Evolutionary conservation across 2,113 vertebrate species (phyloP).

Genomic region (Apus apus): DNA sequence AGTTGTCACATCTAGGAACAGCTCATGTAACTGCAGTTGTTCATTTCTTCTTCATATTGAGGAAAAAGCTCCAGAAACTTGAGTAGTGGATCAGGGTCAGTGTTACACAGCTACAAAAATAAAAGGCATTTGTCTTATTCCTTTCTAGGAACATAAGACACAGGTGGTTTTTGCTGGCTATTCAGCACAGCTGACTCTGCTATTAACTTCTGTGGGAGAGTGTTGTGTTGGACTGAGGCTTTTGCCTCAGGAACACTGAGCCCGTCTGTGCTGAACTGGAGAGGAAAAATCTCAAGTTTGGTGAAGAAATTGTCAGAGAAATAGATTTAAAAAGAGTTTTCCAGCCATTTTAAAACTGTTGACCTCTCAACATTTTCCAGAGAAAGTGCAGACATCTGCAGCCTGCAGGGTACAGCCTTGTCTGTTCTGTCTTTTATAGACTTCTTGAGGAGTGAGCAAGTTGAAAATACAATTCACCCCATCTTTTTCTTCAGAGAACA

Average conservation of each 20-base stretch:
- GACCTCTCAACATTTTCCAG: neutral
- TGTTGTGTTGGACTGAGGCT: neutral
- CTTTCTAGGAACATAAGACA: neutral
- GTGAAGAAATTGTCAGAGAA: neutral
- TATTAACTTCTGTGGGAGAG: neutral
- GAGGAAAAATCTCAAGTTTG: neutral
- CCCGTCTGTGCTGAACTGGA: neutral
- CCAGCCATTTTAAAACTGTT: neutral
- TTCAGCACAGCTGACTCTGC: neutral
- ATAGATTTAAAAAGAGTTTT: neutral
- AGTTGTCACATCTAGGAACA: neutral
- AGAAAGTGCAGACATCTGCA: neutral
- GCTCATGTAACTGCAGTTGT: neutral
- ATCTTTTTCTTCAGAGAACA: slow-evolving; percentile 83
- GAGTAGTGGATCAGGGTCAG: neutral
- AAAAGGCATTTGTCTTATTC: neutral
- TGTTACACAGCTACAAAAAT: neutral
- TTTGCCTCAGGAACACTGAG: neutral
- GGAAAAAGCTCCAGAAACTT: neutral
- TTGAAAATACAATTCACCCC: neutral
- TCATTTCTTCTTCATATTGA: neutral
- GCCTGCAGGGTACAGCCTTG: neutral
- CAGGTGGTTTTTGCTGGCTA: neutral
- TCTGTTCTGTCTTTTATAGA: neutral
- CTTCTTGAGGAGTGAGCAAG: neutral